Evolutionary conservation across 2,888 invertebrate species (phyloP).

Genomic region (Chrysolina haemoptera): DNA sequence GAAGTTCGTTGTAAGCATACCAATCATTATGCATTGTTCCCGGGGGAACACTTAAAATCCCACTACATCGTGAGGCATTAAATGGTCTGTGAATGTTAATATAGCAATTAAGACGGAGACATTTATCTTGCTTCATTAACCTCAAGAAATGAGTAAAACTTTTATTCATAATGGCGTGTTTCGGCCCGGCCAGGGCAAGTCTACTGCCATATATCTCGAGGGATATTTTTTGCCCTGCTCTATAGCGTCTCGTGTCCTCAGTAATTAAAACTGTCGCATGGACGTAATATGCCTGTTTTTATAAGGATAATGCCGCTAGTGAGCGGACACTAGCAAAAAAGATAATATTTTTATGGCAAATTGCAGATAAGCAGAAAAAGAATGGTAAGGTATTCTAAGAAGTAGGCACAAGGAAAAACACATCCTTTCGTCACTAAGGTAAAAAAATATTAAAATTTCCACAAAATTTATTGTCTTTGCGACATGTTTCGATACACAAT

Average conservation of each 20-base stretch:
- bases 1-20: slow-evolving; percentile 12
- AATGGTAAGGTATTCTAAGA: too few species aligned
- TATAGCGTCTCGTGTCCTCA: slow-evolving; percentile 10
- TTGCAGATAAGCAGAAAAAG: too few species aligned
- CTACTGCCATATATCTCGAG: background rate
- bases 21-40: slow-evolving; percentile 23
- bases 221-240: slow-evolving; percentile 1
- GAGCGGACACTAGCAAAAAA: too few species aligned
- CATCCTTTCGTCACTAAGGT: too few species aligned
- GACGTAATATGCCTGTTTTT: slow-evolving; percentile 35
- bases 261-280: slow-evolving; percentile 14
- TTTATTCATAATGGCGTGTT: slow-evolving; percentile 30
- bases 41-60: slow-evolving; percentile 27
- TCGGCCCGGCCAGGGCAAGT: background rate
- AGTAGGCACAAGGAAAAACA: too few species aligned
- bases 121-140: slow-evolving; percentile 48
- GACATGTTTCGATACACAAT: too few species aligned
- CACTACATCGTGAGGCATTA: slow-evolving; percentile 26
- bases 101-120: slow-evolving; percentile 43
- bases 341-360: too few species aligned
- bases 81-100: slow-evolving; percentile 46
- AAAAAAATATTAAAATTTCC: too few species aligned
- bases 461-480: too few species aligned
- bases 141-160: slow-evolving; percentile 40
- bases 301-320: background rate